Evolutionary conservation across 2,888 invertebrate species (phyloP).

Genomic region (Lissocephala sabroskyi): DNA sequence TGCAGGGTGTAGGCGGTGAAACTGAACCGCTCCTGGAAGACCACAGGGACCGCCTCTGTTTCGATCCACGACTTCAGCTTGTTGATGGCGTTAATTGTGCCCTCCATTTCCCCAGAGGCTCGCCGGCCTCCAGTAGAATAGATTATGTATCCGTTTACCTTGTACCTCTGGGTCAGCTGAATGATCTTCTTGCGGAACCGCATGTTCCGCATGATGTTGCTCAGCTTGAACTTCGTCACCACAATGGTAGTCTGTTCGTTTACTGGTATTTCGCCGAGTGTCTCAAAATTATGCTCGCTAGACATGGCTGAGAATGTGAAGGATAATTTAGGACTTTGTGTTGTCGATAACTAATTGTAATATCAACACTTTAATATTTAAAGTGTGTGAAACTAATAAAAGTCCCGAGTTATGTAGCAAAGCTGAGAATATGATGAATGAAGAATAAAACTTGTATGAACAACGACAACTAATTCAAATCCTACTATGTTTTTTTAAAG

Average conservation of each 20-base stretch:
- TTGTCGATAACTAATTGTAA: no score
- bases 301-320: no score
- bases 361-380: no score
- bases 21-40: background rate
- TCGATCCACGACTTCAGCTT: conserved; percentile 9
- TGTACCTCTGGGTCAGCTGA: accelerated
- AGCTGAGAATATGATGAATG: background rate
- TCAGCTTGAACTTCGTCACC: background rate
- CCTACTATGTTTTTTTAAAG: no score
- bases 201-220: background rate
- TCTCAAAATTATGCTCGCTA: no score
- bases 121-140: background rate
- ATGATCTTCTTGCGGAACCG: background rate
- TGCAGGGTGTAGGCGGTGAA: background rate
- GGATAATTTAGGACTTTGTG: no score
- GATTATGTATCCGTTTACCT: conserved; percentile 8
- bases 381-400: no score
- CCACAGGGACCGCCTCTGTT: background rate
- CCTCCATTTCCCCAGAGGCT: conserved; percentile 8
- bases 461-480: no score
- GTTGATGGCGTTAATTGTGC: background rate
- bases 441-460: no score
- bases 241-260: no score
- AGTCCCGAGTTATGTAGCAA: no score
- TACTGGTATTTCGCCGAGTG: no score